Evolutionary conservation across 1,140 invertebrate genomes (phyloP), one percentile per base, ranked within the genome.

Genomic region (Teleogryllus occipitalis): DNA sequence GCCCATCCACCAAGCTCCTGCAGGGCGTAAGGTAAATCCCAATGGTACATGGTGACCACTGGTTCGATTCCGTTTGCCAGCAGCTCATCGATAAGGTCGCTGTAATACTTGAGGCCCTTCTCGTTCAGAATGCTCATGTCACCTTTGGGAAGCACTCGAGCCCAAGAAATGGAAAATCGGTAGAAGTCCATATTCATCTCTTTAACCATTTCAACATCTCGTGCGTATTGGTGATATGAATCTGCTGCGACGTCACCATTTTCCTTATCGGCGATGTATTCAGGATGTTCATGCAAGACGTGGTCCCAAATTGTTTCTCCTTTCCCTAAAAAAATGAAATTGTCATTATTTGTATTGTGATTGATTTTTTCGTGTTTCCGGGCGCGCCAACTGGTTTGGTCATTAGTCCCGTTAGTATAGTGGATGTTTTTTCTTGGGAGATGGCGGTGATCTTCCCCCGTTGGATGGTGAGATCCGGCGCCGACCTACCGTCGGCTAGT

Each of bases 111-210:
- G 6, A 91, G 82, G 8, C 88, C 89, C 12, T 82, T 83, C 80
- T 86, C 82, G 82, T 91, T 93, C 18, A 92, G 85, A 0, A 87
- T 80, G 81, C 89, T 89, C 15, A 87, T 86, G 74, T 89, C 88
- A 48, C 92, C 92, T 18, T 86, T 88, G 4, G 92, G 91, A 75
- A 93, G 84, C 12, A 94, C 87, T 47, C 92, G 83, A 0, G 92
- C 85, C 92, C 92, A 93, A 0, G 91, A 90, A 81, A 93, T 87
- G 0, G 92, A 93, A 84, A 93, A 93, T n/a, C 92, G 87, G 83
- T 93, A 93, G 77, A 89, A 80, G 10, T 46, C 21, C n/a, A 80
- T 21, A 72, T 80, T 39, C 8, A 80, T 75, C 77, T 48, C 22
- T n/a, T 2, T 27, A n/a, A 74, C 8, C 1, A 27, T 27, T 8